Evolutionary conservation across 2,888 invertebrate species (phyloP).

Genomic region (Sinopyrophorus schimmeli): DNA sequence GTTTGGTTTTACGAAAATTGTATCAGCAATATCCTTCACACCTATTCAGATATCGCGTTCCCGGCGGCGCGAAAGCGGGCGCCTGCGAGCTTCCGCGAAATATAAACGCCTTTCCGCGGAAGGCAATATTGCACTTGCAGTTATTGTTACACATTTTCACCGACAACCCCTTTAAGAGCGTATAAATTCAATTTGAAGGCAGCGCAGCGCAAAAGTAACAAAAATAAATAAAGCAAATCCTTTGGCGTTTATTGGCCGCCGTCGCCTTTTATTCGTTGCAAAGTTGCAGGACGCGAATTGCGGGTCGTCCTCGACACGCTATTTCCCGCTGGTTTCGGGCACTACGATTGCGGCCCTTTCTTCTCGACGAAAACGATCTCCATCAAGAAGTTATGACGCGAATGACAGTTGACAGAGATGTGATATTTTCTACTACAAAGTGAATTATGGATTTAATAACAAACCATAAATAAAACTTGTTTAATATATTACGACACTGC

Average conservation of each 20-base stretch:
- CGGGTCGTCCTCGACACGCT: too few relatives aligned
- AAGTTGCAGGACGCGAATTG: too few relatives aligned
- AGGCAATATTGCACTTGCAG: constrained; percentile 7
- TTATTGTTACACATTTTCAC: too few relatives aligned
- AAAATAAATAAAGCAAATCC: too few relatives aligned
- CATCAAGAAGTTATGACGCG: constrained; percentile 30
- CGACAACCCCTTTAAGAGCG: too few relatives aligned
- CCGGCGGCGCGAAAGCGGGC: constrained; percentile 14
- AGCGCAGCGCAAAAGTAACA: too few relatives aligned
- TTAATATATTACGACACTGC: constrained; percentile 35
- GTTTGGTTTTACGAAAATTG: constrained; percentile 20
- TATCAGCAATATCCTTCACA: constrained; percentile 22
- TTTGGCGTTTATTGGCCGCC: too few relatives aligned
- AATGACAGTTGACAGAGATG: constrained; percentile 32
- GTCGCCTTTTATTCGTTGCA: too few relatives aligned
- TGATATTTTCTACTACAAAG: constrained; percentile 31
- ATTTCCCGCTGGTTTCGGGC: too few relatives aligned
- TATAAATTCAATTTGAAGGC: too few relatives aligned
- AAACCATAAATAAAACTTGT: constrained; percentile 36
- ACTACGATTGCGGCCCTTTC: too few relatives aligned
- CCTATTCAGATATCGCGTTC: constrained; percentile 22
- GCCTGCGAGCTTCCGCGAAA: constrained; percentile 11
- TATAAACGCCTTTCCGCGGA: constrained; percentile 10
- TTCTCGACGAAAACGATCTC: constrained; percentile 2
- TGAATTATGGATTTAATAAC: constrained; percentile 37